phyloP scores from a whole-genome alignment of 2,797 vertebrate genomes.

The Pteropus rufus region DNA sequence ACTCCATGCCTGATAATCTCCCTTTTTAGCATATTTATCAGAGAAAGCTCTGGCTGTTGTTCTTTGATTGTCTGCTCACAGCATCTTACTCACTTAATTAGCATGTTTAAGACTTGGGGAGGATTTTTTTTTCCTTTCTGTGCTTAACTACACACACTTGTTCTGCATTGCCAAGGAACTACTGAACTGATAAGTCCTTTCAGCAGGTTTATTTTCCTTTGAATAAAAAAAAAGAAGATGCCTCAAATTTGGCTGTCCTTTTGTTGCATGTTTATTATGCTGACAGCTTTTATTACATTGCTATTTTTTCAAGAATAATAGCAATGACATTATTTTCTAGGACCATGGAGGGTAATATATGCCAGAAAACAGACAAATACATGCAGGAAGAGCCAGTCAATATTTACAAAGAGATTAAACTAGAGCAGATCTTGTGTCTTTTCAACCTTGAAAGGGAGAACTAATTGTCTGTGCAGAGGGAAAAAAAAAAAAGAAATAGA shows the following conservation, averaged over 20 bases:
- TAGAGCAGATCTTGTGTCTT: conserved; percentile 67
- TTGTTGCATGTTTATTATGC: conserved; percentile 67
- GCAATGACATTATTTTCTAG: conserved; percentile 59
- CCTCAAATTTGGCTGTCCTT: conserved; percentile 63
- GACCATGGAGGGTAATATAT: conserved; percentile 36
- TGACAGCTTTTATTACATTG: conserved; percentile 72
- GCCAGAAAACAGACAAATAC: conserved; percentile 51
- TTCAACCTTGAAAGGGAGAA: conserved; percentile 68
- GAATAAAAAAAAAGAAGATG: conserved; percentile 65
- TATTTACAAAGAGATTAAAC: conserved; percentile 76
- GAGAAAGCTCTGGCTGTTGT: conserved; percentile 35
- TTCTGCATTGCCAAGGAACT: conserved; percentile 55
- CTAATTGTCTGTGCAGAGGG: conserved; percentile 46
- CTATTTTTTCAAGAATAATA: conserved; percentile 68
- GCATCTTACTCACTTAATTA: conserved; percentile 69
- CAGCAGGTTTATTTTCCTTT: conserved; percentile 72
- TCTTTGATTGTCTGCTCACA: conserved; percentile 52
- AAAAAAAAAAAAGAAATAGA: neutral
- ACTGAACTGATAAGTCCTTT: conserved; percentile 61
- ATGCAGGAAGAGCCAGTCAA: conserved; percentile 53
- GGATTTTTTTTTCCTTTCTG: conserved; percentile 35
- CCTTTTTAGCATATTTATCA: conserved; percentile 46
- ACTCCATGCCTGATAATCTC: conserved; percentile 13
- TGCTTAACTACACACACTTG: conserved; percentile 16
- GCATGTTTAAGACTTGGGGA: conserved; percentile 43